Conservation (phyloP, 1,140 invertebrate species). For the Apis cerana region DNA sequence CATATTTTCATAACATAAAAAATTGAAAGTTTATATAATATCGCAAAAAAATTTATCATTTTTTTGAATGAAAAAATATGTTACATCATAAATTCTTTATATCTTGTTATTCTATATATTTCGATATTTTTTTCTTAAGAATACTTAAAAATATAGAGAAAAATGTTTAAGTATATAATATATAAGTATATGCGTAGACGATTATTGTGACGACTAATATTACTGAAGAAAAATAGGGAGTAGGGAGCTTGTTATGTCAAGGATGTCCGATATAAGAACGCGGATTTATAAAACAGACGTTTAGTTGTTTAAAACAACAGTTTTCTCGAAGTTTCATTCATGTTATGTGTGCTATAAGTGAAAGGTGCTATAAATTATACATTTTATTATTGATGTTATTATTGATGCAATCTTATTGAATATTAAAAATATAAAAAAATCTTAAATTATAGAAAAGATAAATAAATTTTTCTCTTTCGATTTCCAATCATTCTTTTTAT, state of each 20-base stretch:
- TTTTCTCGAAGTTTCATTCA: conserved; percentile 39
- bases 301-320: conserved; percentile 55
- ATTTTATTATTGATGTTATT: neutral
- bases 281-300: conserved; percentile 58
- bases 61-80: neutral
- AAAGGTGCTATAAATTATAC: neutral
- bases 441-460: too few species aligned
- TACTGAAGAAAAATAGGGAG: conserved; percentile 51
- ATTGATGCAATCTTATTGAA: neutral
- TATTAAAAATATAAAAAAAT: neutral
- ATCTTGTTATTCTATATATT: neutral
- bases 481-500: neutral
- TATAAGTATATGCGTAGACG: conserved; percentile 22
- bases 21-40: neutral
- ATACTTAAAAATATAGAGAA: neutral
- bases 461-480: neutral
- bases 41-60: neutral
- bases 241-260: conserved; percentile 62
- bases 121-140: neutral
- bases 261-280: conserved; percentile 58
- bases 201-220: conserved; percentile 22
- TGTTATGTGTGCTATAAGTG: neutral
- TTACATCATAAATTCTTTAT: neutral
- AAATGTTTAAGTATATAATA: conserved; percentile 2
- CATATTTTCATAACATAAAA: neutral